phyloP scores from a whole-genome alignment of 1,140 invertebrate species.

The Oppia nitens region DNA sequence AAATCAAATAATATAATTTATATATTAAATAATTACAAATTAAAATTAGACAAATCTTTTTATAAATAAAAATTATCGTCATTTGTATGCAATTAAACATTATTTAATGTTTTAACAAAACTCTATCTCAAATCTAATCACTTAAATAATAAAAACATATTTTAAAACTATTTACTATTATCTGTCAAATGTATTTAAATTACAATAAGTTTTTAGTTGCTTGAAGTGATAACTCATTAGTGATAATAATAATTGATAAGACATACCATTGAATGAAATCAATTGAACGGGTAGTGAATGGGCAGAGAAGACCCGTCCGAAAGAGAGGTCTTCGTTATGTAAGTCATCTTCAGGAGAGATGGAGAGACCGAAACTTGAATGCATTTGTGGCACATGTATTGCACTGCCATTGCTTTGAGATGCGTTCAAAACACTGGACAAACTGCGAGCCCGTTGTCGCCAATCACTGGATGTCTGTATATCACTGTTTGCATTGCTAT shows the following conservation, averaged over 20 bases:
- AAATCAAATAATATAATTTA: no score
- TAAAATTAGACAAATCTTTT: no score
- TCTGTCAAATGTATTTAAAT: no score
- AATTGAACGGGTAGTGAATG: conserved; percentile 75
- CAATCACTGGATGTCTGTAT: conserved; percentile 14
- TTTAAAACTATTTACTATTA: no score
- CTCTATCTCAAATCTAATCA: no score
- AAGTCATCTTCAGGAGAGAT: conserved; percentile 42
- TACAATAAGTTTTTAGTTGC: no score
- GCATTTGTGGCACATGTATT: conserved; percentile 30
- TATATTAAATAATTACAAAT: no score
- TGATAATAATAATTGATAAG: conserved; percentile 6
- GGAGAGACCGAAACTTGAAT: conserved; percentile 33
- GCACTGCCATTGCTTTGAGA: conserved; percentile 35
- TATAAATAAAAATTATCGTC: no score
- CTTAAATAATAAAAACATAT: no score
- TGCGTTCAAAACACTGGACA: conserved; percentile 52
- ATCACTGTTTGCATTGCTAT: neutral
- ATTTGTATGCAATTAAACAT: no score
- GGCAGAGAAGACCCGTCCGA: conserved; percentile 62
- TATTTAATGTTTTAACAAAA: no score
- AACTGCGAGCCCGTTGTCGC: conserved; percentile 55
- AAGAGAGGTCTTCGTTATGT: conserved; percentile 36
- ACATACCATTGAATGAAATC: conserved; percentile 73
- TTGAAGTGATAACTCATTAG: no score